phyloP scores from a whole-genome alignment of 1,140 invertebrate species.

The Ceratina australensis region DNA sequence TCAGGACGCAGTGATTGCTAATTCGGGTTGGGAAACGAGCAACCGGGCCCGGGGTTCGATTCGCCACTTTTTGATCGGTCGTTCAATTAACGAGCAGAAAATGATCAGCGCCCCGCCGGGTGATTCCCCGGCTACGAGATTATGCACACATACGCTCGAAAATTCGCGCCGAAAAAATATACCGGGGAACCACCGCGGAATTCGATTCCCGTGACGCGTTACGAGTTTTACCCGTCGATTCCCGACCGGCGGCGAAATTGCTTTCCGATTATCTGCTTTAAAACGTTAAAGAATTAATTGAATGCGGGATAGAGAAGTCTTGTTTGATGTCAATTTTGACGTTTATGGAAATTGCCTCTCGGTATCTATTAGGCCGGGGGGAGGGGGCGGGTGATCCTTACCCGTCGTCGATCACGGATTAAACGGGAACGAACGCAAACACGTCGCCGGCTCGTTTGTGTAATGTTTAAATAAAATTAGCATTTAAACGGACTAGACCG shows the following conservation, averaged over 20 bases:
- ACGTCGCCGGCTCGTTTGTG: conserved; percentile 14
- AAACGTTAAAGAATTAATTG: too few relatives aligned
- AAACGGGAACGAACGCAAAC: conserved; percentile 5
- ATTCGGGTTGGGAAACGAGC: conserved; percentile 40
- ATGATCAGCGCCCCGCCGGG: conserved; percentile 2
- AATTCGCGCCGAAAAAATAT: conserved; percentile 5
- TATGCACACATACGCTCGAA: background rate
- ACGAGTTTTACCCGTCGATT: background rate
- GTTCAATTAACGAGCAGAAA: conserved; percentile 48
- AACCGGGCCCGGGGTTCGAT: conserved; percentile 1
- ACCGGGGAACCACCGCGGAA: too few relatives aligned
- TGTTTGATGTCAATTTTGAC: background rate
- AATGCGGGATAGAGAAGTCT: background rate
- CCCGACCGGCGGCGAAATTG: background rate
- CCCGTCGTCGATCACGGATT: background rate
- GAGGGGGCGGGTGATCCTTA: background rate
- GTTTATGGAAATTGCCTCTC: background rate
- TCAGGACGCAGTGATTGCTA: conserved; percentile 46
- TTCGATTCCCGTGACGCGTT: background rate
- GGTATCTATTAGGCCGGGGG: background rate
- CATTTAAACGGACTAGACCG: conserved; percentile 43
- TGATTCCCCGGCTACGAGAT: conserved; percentile 12
- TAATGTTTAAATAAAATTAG: conserved; percentile 48
- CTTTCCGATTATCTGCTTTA: background rate
- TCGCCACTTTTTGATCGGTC: conserved; percentile 42